A percentile compares a stretch with the other conserved stretches of the same genome.
Evolutionary conservation across 2,888 invertebrate species (phyloP).

Genomic region (Brachylomia viminalis): DNA sequence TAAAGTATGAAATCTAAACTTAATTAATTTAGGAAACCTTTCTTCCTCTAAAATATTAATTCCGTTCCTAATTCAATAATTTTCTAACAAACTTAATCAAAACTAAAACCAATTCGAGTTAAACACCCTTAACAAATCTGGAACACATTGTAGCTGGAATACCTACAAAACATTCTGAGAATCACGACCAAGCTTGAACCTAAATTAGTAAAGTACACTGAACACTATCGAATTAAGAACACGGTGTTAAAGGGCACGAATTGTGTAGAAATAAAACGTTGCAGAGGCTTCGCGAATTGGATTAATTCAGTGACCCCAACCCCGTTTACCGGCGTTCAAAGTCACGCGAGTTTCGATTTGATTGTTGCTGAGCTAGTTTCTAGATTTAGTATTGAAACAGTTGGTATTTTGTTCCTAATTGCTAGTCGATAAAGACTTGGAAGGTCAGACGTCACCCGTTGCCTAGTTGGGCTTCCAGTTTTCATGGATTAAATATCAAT

Average conservation of each 20-base stretch:
- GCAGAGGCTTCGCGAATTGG: slow-evolving; percentile 78
- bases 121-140: slow-evolving; percentile 42
- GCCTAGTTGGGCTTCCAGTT: slow-evolving; percentile 12
- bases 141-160: slow-evolving; percentile 33
- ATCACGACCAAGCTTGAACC: slow-evolving; percentile 37
- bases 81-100: slow-evolving; percentile 41
- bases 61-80: slow-evolving; percentile 12
- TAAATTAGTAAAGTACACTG: slow-evolving; percentile 59
- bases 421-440: slow-evolving; percentile 23
- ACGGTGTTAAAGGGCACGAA: slow-evolving; percentile 61
- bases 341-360: slow-evolving; percentile 74
- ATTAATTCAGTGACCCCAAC: slow-evolving; percentile 79
- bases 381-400: slow-evolving; percentile 18
- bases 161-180: slow-evolving; percentile 38
- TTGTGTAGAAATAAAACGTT: slow-evolving; percentile 69
- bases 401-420: slow-evolving; percentile 27
- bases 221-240: slow-evolving; percentile 61
- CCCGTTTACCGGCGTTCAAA: slow-evolving; percentile 77
- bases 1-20: slow-evolving; percentile 6
- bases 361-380: slow-evolving; percentile 51
- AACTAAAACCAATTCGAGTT: slow-evolving; percentile 42
- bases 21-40: slow-evolving; percentile 17
- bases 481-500: background rate
- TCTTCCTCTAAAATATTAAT: slow-evolving; percentile 5
- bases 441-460: slow-evolving; percentile 20